Conservation (phyloP, 2,113 vertebrate genomes). For the Dicentrarchus labrax region DNA sequence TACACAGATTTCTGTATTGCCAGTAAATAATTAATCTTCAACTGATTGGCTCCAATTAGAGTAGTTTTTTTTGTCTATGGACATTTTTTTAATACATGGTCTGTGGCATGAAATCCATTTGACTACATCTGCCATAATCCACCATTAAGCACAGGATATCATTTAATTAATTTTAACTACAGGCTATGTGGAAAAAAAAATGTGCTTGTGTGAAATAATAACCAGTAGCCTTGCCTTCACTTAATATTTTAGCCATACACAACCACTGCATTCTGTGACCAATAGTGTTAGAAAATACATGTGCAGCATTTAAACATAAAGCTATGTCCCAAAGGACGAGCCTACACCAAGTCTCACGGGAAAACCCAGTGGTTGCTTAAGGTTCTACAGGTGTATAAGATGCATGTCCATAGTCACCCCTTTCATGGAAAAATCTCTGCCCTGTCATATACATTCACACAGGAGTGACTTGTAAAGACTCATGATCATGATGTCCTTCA, state of each 20-base stretch:
- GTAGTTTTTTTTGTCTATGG: neutral
- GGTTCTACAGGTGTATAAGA: conserved; percentile 7
- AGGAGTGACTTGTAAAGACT: conserved; percentile 10
- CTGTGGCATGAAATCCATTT: conserved; percentile 4
- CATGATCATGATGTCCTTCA: conserved; percentile 53
- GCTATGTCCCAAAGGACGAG: neutral
- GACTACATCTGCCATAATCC: neutral
- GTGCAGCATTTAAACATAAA: neutral
- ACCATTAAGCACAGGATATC: neutral
- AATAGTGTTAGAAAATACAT: neutral
- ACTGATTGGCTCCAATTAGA: neutral
- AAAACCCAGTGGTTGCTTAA: neutral
- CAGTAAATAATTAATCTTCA: conserved; percentile 25
- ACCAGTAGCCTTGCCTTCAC: neutral
- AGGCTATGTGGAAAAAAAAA: conserved; percentile 10
- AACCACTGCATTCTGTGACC: neutral
- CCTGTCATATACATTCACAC: neutral
- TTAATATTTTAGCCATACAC: neutral
- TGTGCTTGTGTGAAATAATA: neutral
- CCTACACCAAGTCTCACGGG: neutral
- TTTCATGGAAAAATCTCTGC: neutral
- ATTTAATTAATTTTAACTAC: conserved; percentile 6
- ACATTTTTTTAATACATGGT: neutral
- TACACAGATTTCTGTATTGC: conserved; percentile 5
- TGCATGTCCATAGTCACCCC: neutral